These are phyloP conservation scores for Phasia obesa DNA, from an alignment of 2,888 invertebrate species.

Conservation along the genomic window DNA sequence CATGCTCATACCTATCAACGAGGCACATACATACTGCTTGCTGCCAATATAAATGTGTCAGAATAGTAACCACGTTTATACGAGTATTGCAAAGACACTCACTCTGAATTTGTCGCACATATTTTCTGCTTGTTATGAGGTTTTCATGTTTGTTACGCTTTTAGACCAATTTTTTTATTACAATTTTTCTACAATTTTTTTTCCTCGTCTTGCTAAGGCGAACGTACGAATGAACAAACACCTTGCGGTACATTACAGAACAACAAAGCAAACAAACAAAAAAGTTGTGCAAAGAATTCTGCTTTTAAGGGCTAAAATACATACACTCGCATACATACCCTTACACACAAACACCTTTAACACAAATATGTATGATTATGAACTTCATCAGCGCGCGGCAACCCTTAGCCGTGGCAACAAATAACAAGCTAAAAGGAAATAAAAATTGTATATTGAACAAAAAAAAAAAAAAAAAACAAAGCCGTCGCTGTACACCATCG, in stretches of 20 bases:
- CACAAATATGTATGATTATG: background rate
- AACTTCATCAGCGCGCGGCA: conserved; percentile 40
- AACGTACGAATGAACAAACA: conserved; percentile 60
- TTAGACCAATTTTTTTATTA: conserved; percentile 53
- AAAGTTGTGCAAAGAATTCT: conserved; percentile 31
- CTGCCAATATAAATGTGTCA: conserved; percentile 48
- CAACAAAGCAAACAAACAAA: conserved; percentile 3
- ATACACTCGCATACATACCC: conserved; percentile 5
- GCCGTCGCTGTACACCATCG: conserved; percentile 12
- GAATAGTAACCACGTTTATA: conserved; percentile 45
- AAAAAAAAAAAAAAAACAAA: background rate
- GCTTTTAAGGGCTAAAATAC: conserved; percentile 59
- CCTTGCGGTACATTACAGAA: conserved; percentile 59
- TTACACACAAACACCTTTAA: conserved; percentile 4
- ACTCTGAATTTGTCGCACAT: conserved; percentile 21
- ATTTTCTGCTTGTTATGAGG: conserved; percentile 59
- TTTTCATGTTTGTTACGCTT: conserved; percentile 54
- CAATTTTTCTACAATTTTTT: background rate
- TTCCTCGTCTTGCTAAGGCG: background rate
- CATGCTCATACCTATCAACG: conserved; percentile 14
- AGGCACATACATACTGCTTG: conserved; percentile 17
- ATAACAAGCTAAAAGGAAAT: conserved; percentile 64
- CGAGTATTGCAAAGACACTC: conserved; percentile 2
- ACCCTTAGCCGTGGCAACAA: conserved; percentile 47
- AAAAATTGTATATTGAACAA: conserved; percentile 43